phyloP scores from a whole-genome alignment of 2,888 invertebrate genomes.

The Amphipyra berbera region DNA sequence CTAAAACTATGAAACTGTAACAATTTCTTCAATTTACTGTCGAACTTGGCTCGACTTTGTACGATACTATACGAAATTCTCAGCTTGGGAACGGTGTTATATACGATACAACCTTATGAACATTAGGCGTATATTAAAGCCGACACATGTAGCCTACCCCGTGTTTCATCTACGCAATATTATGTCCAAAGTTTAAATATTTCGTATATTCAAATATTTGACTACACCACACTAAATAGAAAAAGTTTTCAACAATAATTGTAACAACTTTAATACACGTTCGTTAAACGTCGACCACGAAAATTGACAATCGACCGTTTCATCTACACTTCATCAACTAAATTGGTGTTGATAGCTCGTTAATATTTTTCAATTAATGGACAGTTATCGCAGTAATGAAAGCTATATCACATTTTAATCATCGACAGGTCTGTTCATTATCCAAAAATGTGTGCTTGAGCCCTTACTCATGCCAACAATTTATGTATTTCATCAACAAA shows the following conservation, averaged over 20 bases:
- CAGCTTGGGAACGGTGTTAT: constrained; percentile 23
- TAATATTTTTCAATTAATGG: constrained; percentile 6
- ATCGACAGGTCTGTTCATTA: background rate
- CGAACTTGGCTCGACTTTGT: constrained; percentile 42
- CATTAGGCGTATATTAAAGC: constrained; percentile 15
- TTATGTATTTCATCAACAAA: background rate
- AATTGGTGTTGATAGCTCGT: constrained; percentile 16
- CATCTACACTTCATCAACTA: constrained; percentile 25
- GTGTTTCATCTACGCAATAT: constrained; percentile 40
- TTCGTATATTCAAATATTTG: constrained; percentile 35
- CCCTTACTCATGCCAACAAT: too few relatives aligned
- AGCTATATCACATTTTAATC: background rate
- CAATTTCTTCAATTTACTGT: constrained; percentile 54
- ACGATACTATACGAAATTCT: constrained; percentile 32
- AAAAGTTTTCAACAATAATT: constrained; percentile 48
- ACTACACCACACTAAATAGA: constrained; percentile 36
- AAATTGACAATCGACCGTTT: constrained; percentile 32
- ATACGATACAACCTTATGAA: constrained; percentile 23
- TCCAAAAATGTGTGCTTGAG: background rate
- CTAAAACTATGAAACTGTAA: constrained; percentile 52
- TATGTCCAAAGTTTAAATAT: constrained; percentile 43
- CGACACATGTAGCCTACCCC: constrained; percentile 6
- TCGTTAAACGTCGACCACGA: constrained; percentile 37
- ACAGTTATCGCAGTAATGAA: background rate
- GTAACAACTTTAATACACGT: constrained; percentile 48